Evolutionary conservation across 2,888 invertebrate genomes (phyloP).

Genomic region (Aporophyla lueneburgensis): DNA sequence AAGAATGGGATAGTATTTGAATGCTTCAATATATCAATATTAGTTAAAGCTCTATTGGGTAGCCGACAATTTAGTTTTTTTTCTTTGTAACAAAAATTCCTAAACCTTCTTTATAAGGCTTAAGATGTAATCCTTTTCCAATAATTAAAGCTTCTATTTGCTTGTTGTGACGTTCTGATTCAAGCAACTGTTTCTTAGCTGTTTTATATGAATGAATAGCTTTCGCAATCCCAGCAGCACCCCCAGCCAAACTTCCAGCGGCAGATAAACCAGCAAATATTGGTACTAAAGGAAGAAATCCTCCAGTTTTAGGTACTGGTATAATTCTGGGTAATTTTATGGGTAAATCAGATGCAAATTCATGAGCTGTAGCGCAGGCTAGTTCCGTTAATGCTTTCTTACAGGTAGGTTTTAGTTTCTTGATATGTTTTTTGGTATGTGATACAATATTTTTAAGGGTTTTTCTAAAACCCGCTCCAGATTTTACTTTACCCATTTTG

Average conservation of each 20-base stretch:
- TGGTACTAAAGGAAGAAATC: too few species aligned
- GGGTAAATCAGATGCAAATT: not conserved
- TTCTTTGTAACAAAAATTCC: not conserved
- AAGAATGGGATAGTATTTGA: not conserved
- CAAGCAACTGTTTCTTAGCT: not conserved
- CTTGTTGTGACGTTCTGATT: not conserved
- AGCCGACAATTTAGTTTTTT: too few species aligned
- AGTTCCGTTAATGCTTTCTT: not conserved
- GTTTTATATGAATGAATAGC: not conserved
- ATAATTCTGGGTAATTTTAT: slow-evolving; percentile 3
- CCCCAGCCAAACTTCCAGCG: too few species aligned
- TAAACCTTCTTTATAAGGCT: not conserved
- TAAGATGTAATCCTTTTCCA: not conserved
- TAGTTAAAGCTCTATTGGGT: too few species aligned
- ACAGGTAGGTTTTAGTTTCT: slow-evolving; percentile 4
- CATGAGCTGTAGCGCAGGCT: too few species aligned
- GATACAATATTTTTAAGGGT: not conserved
- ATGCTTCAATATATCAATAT: not conserved
- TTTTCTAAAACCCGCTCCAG: not conserved
- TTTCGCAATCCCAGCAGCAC: too few species aligned
- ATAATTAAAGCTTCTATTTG: not conserved
- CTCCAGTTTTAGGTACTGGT: not conserved
- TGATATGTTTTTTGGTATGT: not conserved
- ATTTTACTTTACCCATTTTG: not conserved
- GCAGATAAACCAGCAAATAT: too few species aligned